Percentiles rank a stretch among this genome's conserved stretches.
Conservation (phyloP, 2,113 vertebrate genomes). For the Atherinomorus stipes region DNA sequence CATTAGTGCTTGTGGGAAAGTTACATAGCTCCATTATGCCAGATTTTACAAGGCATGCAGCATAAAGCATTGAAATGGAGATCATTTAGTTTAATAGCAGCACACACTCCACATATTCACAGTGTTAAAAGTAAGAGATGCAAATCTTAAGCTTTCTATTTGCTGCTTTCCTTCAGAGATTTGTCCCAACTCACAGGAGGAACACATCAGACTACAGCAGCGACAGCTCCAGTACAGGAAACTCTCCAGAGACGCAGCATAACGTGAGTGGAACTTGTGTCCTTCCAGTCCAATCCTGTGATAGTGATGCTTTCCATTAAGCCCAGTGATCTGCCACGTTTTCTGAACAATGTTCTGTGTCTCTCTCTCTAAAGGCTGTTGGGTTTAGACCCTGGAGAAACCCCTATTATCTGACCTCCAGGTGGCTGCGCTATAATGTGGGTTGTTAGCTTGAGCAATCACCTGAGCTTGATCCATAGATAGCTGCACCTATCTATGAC, state of each 20-base stretch:
- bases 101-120: background rate
- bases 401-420: slow-evolving; percentile 76
- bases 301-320: background rate
- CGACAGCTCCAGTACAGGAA: slow-evolving; percentile 76
- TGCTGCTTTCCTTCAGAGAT: slow-evolving; percentile 59
- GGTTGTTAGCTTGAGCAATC: slow-evolving; percentile 55
- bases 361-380: slow-evolving; percentile 63
- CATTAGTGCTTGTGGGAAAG: background rate
- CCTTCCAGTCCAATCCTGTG: background rate
- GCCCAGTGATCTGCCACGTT: background rate
- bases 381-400: slow-evolving; percentile 67
- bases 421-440: slow-evolving; percentile 80
- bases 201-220: slow-evolving; percentile 80
- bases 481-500: slow-evolving; percentile 64
- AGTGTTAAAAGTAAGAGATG: background rate
- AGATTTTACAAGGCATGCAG: background rate
- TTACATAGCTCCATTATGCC: too few species aligned
- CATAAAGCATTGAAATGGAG: background rate
- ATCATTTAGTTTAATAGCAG: background rate
- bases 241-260: slow-evolving; percentile 77
- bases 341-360: slow-evolving; percentile 49
- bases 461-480: slow-evolving; percentile 62
- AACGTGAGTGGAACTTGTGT: slow-evolving; percentile 69
- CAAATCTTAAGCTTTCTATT: background rate
- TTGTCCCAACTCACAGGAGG: slow-evolving; percentile 70